Base-by-base conservation (phyloP, 2,888 invertebrate genomes). In the Bellardia bayeri region DNA sequence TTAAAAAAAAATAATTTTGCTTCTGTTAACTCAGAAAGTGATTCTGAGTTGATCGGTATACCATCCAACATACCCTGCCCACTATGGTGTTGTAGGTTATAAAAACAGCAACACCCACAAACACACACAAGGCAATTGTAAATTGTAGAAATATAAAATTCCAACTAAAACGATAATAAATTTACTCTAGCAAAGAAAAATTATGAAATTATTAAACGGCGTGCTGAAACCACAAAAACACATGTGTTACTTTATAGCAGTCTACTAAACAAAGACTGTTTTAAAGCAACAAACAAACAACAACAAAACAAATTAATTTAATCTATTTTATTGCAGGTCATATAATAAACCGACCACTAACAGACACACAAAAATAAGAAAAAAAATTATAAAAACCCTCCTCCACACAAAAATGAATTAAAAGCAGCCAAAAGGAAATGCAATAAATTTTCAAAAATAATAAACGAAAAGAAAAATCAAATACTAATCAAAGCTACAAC, bases 301-400 rank as follows among this genome's bases (percentile, higher is more conserved):
- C 30, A 68, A 63, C 14, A 63, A 63, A 63, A 45, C 14, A 56
- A 58, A 42, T 66, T 16, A 58, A 51, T 72, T 40, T 51, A 81
- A 72, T 78, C 72, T 64, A 79, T 87, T 75, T 71, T 49, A 76
- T 81, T 85, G 63, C 82, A 87, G 84, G 87, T 68, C 78, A 85
- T 78, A 81, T 51, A 84, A 84, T 33, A 51, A 71, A 64, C 37
- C 71, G 3, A 69, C 40, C 33, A 54, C 75, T 84, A 49, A 63
- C 13, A 63, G 51, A 74, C 54, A 87, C 14, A 49, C 64, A 83
- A 72, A 64, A 14, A 63, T 14, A 23, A 51, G n/a, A 33, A 40
- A 63, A 14, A 58, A 42, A 30, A 8, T 42, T 2, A 45, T 0
- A 72, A 30, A 66, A n/a, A 66, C 30, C 51, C 40, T 72, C 63